Base-by-base conservation (phyloP, 2,113 vertebrate genomes). In the Saguinus midas region DNA sequence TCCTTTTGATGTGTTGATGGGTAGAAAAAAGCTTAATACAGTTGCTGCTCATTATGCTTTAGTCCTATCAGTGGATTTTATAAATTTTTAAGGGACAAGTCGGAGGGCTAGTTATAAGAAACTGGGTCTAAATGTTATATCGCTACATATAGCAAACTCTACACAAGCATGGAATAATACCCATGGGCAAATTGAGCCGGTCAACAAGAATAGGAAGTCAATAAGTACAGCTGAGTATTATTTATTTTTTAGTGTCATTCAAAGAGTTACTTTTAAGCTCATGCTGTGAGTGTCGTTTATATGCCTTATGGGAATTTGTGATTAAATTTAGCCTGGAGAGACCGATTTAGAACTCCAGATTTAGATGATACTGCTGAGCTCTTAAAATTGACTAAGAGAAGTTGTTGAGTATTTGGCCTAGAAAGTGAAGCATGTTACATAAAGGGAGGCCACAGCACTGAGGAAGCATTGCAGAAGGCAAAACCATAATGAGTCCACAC, bases 311-410 rank as follows among this genome's bases (percentile, higher is more conserved):
- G 0, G 52, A 43, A 61, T 57, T 48, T 68, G n/a, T 78, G 92
- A 96, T 94, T 94, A 81, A 96, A 78, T 96, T 91, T 90, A 92
- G 87, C 87, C 48, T 55, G 58, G 43, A n/a, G 17, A 96, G 76
- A 90, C 57, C 92, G 58, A 82, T 85, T 84, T 81, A 66, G 72
- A 92, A 76, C 7, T 83, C 37, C 94, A 92, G 32, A 87, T 94
- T 92, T 90, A 75, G 83, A 52, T 73, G 87, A 96, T 84, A 86
- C 83, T n/a, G 78, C 87, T 96, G 92, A 94, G 70, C 21, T 96
- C 87, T 96, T 90, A 27, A 84, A 96, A 96, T 55, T 52, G 52
- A 75, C 43, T 81, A 25, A 91, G 25, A 43, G 40, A 92, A 81
- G 32, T 75, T 90, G 48, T 89, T 88, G 35, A 66, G 58, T 40